Conservation (phyloP, 2,888 invertebrate genomes). For the Cosmorhoe ocellata region DNA sequence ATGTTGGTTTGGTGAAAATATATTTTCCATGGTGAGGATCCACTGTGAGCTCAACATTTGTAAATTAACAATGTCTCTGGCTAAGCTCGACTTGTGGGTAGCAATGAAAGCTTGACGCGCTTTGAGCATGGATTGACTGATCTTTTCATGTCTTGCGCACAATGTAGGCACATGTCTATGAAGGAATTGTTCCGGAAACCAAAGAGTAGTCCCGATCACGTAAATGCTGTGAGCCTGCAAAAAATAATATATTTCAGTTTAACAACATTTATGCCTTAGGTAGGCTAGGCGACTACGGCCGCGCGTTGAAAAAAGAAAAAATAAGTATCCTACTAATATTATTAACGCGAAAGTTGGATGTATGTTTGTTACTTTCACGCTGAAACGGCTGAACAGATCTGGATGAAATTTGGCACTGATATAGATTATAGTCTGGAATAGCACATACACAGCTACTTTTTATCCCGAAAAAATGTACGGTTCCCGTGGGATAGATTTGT, state of each 20-base stretch:
- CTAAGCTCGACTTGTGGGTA: constrained; percentile 81
- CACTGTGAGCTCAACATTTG: constrained; percentile 62
- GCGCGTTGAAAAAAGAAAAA: too few species aligned
- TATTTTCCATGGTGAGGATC: constrained; percentile 65
- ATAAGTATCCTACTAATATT: too few species aligned
- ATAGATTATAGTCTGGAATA: too few species aligned
- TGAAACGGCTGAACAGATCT: too few species aligned
- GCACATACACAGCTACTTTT: too few species aligned
- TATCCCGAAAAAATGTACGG: too few species aligned
- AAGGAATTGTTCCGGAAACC: constrained; percentile 93
- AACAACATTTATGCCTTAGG: too few species aligned
- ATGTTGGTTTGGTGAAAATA: constrained; percentile 59
- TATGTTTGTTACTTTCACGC: too few species aligned
- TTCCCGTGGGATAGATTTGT: too few species aligned
- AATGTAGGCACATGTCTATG: constrained; percentile 83
- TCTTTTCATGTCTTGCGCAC: constrained; percentile 75
- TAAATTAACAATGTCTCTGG: constrained; percentile 83
- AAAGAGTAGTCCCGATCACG: constrained; percentile 90
- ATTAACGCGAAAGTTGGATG: too few species aligned
- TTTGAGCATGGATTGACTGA: constrained; percentile 69
- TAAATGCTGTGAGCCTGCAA: constrained; percentile 89
- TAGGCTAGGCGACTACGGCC: too few species aligned
- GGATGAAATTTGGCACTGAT: too few species aligned
- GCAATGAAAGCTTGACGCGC: constrained; percentile 82
- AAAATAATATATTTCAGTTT: constrained; percentile 14